Conservation (phyloP, 1,140 invertebrate species). For the Brachionus paranguensis region DNA sequence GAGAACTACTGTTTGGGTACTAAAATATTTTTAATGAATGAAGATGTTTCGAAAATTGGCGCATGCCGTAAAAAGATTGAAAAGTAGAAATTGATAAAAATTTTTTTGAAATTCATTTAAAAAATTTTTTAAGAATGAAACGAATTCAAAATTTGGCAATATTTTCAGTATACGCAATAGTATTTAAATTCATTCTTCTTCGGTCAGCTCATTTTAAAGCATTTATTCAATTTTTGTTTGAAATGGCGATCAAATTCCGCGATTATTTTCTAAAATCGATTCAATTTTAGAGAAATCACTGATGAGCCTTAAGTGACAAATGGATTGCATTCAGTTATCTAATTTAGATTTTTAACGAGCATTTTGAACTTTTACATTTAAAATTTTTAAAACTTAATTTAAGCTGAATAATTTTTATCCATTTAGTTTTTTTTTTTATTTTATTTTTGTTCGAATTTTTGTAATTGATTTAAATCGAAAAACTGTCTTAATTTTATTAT, state of each 20-base stretch:
- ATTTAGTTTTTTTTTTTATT: background rate
- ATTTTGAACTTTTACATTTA: background rate
- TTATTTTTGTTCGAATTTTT: background rate
- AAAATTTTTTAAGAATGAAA: background rate
- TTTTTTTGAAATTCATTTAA: background rate
- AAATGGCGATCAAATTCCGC: conserved; percentile 8
- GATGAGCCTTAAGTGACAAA: background rate
- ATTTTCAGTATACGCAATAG: conserved; percentile 10
- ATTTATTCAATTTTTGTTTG: conserved; percentile 25
- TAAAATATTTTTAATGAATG: conserved; percentile 51
- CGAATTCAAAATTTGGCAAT: conserved; percentile 32
- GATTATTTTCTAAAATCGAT: conserved; percentile 17
- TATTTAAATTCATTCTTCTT: background rate
- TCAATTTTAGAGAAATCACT: background rate
- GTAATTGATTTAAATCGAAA: background rate
- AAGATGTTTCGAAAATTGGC: conserved; percentile 45
- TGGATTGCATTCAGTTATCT: background rate
- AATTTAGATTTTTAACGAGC: background rate
- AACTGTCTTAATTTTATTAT: background rate
- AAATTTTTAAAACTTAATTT: background rate
- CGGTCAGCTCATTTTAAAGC: conserved; percentile 12
- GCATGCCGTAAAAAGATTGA: conserved; percentile 7
- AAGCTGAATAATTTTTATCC: background rate
- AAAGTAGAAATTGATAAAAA: background rate
- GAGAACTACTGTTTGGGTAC: conserved; percentile 50